Conservation (phyloP, 2,797 vertebrate genomes). For the Mormyrops boulengeri region DNA sequence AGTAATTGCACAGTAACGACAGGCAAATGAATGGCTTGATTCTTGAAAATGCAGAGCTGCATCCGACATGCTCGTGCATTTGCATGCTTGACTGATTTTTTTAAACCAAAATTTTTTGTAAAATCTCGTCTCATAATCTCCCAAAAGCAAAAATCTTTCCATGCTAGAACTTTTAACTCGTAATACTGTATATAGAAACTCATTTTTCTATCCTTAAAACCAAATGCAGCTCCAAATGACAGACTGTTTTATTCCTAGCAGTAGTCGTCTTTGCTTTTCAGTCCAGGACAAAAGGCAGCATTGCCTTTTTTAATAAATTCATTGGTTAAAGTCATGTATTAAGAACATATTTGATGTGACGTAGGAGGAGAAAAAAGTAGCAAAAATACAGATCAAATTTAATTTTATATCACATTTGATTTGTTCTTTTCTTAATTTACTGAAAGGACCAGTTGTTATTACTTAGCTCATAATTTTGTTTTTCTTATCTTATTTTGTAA, state of each 20-base stretch:
- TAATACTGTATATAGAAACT: not conserved
- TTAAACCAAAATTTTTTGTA: not conserved
- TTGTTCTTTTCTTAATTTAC: not conserved
- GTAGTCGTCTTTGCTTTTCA: not conserved
- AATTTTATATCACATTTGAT: not conserved
- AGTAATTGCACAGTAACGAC: conserved; percentile 22
- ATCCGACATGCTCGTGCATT: not conserved
- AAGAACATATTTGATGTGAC: not conserved
- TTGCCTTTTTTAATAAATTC: not conserved
- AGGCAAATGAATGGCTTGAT: conserved; percentile 25
- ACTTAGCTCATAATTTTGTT: not conserved
- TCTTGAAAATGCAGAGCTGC: not conserved
- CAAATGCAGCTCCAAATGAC: not conserved
- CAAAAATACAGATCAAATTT: not conserved
- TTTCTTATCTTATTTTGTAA: not conserved
- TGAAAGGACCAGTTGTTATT: not conserved
- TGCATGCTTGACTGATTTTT: not conserved
- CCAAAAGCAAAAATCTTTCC: not conserved
- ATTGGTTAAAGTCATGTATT: not conserved
- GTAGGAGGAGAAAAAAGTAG: not conserved
- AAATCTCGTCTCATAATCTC: not conserved
- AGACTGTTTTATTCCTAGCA: not conserved
- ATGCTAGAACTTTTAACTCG: not conserved
- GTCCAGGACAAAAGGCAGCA: not conserved
- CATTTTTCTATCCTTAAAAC: not conserved